Conservation (phyloP, 2,888 invertebrate species). For the Machimus atricapillus region DNA sequence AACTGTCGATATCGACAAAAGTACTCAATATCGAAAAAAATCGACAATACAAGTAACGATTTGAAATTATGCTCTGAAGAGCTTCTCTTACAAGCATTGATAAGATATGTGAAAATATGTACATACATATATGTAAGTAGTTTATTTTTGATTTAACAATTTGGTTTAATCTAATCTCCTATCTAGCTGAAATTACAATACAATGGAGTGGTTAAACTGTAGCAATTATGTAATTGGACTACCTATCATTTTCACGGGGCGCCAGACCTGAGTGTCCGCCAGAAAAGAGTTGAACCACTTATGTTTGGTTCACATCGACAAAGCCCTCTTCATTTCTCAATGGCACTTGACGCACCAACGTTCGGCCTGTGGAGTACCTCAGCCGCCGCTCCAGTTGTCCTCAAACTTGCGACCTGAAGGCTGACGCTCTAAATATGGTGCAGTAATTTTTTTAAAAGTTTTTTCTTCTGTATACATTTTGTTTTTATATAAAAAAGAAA, state of each 20-base stretch:
- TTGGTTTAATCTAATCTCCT: not conserved
- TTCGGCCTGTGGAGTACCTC: not conserved
- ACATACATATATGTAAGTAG: no score
- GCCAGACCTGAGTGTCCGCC: not conserved
- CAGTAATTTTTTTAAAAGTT: not conserved
- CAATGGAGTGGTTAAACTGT: not conserved
- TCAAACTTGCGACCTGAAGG: not conserved
- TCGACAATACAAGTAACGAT: no score
- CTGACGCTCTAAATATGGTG: not conserved
- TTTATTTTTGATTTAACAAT: not conserved
- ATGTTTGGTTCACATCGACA: not conserved
- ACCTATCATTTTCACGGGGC: not conserved
- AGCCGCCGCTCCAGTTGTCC: not conserved
- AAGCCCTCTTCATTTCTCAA: not conserved
- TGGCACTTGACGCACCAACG: slow-evolving; percentile 26
- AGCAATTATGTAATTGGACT: not conserved
- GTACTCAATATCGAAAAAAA: no score
- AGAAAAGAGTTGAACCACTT: not conserved
- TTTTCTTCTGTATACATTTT: not conserved
- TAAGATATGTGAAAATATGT: no score
- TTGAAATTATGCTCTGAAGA: no score
- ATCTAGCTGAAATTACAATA: not conserved
- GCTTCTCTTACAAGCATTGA: no score
- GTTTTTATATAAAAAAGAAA: not conserved
- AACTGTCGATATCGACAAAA: no score